Evolutionary conservation across 2,113 vertebrate genomes (phyloP), one percentile per base, ranked within the genome.

Genomic region (Thalassarche chlororhynchos): DNA sequence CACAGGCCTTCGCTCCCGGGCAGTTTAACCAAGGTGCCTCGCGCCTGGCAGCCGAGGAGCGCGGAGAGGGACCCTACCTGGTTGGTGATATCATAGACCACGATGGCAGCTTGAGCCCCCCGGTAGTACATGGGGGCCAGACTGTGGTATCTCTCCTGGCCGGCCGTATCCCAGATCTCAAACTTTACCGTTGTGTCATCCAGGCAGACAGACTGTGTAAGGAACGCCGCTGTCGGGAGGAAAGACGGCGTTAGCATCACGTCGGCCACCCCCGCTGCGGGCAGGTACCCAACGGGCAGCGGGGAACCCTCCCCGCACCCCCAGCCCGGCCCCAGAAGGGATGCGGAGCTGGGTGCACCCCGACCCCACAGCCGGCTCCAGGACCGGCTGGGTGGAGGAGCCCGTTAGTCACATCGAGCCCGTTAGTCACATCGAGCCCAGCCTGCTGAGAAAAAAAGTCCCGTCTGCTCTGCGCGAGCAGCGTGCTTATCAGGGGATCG

Each of bases 111-210:
- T 51, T 98, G 98, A 11, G 98, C 98, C 58, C 98, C 98, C 90
- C 98, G 96, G 86, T 98, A 98, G 92, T 99, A 99, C 98, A 98
- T 99, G 6, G 98, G 98, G 36, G 98, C 98, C 98, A 99, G 97
- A n/a, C 98, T 99, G 96, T 99, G 98, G 83, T 99, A 99, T 40
- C 98, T 84, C 72, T 99, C 98, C 90, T 99, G 98, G 34, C 98
- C 98, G n/a, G 98, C 98, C 17, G 98, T 98, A 69, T 99, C 98
- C 98, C 98, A 98, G 95, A 99, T 98, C 91, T 99, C 98, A 94
- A 99, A 99, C 92, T 99, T 99, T 57, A 99, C 98, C 38, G 98
- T 99, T 72, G 98, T 98, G 89, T 98, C 98, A 83, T 99, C 98
- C 97, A 99, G 96, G 97, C 98, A 98, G 78, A 99, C 98, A 2